Conservation (phyloP, 2,888 invertebrate genomes). For the Camptogramma bilineatum region DNA sequence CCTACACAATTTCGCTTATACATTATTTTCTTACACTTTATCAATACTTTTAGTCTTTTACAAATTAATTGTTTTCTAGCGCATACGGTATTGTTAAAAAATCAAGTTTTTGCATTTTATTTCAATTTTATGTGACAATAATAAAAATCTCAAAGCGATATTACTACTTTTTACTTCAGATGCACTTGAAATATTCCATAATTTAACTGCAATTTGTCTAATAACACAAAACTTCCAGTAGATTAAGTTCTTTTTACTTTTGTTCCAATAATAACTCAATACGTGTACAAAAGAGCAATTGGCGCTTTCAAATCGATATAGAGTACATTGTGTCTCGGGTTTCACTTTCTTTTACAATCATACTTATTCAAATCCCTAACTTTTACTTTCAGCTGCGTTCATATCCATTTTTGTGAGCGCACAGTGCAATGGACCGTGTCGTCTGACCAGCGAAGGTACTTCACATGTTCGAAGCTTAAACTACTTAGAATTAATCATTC, state of each 20-base stretch:
- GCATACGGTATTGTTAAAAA: no score
- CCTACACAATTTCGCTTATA: neutral
- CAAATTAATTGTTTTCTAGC: neutral
- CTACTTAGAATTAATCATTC: no score
- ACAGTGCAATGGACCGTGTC: constrained; percentile 23
- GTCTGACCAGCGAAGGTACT: neutral
- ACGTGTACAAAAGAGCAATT: constrained; percentile 38
- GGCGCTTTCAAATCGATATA: constrained; percentile 44
- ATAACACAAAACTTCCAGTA: neutral
- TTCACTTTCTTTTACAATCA: constrained; percentile 42
- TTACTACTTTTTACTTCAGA: neutral
- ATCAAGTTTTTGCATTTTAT: no score
- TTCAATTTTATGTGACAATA: no score
- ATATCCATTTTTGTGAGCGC: constrained; percentile 27
- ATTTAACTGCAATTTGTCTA: neutral
- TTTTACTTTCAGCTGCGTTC: constrained; percentile 34
- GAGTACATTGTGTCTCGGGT: constrained; percentile 37
- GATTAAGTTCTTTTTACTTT: constrained; percentile 32
- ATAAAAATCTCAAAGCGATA: no score
- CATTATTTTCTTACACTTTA: neutral
- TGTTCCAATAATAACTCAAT: constrained; percentile 39
- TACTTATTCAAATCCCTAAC: constrained; percentile 37
- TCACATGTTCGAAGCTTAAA: neutral
- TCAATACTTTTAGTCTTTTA: neutral
- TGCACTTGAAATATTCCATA: neutral